phyloP scores from a whole-genome alignment of 2,888 invertebrate genomes.

The Drosophila subsilvestris region DNA sequence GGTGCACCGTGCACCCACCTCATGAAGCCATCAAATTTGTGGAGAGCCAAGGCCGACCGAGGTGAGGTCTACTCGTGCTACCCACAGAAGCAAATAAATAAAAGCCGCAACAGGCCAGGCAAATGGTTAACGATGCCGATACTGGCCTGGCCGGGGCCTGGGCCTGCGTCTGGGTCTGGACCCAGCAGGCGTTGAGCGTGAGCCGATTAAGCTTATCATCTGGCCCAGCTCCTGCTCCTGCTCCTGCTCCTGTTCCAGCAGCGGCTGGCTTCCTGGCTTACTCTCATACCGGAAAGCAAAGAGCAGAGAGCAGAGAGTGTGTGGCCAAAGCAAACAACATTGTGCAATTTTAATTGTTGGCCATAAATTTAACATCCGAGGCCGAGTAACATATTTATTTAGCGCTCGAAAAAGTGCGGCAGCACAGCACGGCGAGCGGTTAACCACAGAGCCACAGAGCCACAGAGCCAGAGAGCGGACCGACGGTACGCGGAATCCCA shows the following conservation, averaged over 20 bases:
- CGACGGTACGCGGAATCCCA: neutral
- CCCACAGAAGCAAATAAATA: conserved; percentile 60
- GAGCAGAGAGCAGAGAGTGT: neutral
- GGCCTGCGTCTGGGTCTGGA: conserved; percentile 11
- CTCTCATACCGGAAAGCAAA: neutral
- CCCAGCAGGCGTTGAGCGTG: conserved; percentile 68
- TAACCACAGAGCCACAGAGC: conserved; percentile 30
- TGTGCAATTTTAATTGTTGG: conserved; percentile 66
- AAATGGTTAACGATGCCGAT: conserved; percentile 52
- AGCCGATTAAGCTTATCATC: conserved; percentile 76
- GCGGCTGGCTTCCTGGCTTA: neutral
- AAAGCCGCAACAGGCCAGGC: conserved; percentile 56
- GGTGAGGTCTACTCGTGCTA: conserved; percentile 2
- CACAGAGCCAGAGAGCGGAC: conserved; percentile 22
- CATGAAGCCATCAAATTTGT: conserved; percentile 68
- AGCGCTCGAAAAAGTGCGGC: conserved; percentile 21
- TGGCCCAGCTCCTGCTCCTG: conserved; percentile 25
- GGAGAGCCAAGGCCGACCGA: neutral
- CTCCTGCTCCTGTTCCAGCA: conserved; percentile 7
- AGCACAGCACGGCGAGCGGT: conserved; percentile 32
- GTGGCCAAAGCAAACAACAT: conserved; percentile 33
- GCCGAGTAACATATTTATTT: conserved; percentile 34
- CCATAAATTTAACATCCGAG: conserved; percentile 62
- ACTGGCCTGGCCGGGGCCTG: conserved; percentile 5
- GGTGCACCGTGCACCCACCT: conserved; percentile 35